These are phyloP conservation scores for Paradisaea rubra DNA, from an alignment of 2,113 vertebrate species.

Conservation along the genomic window DNA sequence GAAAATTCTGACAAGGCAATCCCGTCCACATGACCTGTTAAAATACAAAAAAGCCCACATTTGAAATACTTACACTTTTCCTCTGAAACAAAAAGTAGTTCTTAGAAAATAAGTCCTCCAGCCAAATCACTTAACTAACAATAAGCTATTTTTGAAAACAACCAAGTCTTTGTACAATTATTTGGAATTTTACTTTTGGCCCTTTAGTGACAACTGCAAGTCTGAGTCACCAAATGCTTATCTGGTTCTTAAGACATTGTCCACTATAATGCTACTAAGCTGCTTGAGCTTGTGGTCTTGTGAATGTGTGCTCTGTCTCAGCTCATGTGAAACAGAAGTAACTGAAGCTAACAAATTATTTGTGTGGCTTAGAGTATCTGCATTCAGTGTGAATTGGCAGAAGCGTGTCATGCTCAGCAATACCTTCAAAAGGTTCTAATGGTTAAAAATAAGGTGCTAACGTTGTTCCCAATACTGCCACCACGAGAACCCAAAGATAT, in stretches of 20 bases:
- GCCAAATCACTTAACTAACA: not conserved
- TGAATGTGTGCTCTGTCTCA: not conserved
- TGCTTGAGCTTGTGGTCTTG: not conserved
- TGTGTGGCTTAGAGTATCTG: not conserved
- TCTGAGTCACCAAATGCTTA: not conserved
- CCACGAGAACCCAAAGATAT: not conserved
- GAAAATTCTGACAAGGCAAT: conserved; percentile 93
- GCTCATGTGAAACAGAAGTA: not conserved
- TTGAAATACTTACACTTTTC: not conserved
- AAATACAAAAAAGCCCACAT: not conserved
- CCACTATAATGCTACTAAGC: not conserved
- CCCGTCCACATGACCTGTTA: conserved; percentile 93
- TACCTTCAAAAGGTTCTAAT: not conserved
- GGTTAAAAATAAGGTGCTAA: not conserved
- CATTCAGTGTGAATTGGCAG: not conserved
- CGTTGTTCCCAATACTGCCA: not conserved
- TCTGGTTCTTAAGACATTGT: not conserved
- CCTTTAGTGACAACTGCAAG: not conserved
- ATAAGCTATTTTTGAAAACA: not conserved
- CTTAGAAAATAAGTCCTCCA: not conserved
- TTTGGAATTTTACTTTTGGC: not conserved
- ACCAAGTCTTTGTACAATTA: not conserved
- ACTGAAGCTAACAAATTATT: not conserved
- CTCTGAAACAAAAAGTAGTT: not conserved
- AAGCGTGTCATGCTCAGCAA: not conserved